phyloP scores from a whole-genome alignment of 2,888 invertebrate genomes.

The Brachycybe producta region DNA sequence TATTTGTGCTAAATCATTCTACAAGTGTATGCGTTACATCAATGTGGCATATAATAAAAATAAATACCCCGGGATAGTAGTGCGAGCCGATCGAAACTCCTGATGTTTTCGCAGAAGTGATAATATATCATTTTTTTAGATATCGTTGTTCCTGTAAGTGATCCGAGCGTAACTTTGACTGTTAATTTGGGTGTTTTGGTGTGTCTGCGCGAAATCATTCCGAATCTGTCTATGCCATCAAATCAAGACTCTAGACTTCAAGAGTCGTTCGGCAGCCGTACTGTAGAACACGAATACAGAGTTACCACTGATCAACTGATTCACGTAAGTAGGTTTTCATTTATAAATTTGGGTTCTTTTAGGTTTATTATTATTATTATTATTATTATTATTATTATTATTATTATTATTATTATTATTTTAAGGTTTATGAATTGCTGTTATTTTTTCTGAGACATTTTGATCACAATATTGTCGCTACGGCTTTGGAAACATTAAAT shows the following conservation, averaged over 20 bases:
- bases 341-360: constrained; percentile 5
- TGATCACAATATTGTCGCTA: constrained; percentile 79
- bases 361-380: neutral
- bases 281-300: constrained; percentile 21
- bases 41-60: too few species aligned
- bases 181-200: constrained; percentile 52
- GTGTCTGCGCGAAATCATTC: constrained; percentile 49
- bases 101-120: too few species aligned
- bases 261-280: constrained; percentile 28
- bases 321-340: constrained; percentile 28
- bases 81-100: too few species aligned
- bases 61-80: too few species aligned
- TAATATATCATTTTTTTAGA: too few species aligned
- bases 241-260: constrained; percentile 27
- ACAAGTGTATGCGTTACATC: too few species aligned
- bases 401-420: constrained; percentile 4
- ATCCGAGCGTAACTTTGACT: constrained; percentile 35
- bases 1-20: neutral
- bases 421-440: constrained; percentile 37
- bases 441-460: constrained; percentile 42
- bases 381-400: neutral
- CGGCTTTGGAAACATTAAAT: constrained; percentile 61
- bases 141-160: constrained; percentile 42
- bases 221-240: constrained; percentile 35
- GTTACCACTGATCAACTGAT: constrained; percentile 31